Base-by-base conservation (phyloP, 2,797 vertebrate species). In the Sparus aurata region DNA sequence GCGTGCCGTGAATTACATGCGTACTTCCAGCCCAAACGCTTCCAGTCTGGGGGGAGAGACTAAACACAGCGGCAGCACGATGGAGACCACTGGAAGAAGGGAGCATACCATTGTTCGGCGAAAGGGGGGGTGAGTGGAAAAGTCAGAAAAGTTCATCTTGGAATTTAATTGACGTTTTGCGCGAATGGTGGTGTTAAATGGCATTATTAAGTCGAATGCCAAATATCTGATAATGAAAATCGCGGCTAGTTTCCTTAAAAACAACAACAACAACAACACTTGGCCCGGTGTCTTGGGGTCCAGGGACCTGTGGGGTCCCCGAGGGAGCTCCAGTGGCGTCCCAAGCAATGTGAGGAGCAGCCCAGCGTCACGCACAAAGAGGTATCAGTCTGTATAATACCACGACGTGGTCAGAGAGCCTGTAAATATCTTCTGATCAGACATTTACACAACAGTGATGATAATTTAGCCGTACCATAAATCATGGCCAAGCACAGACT, bases 51-150 rank as follows among this genome's bases (percentile, higher is more conserved):
- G 86, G 58, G 75, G 78, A 75, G 59, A 73, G 69, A 87, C 72
- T 61, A 61, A 77, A 75, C 61, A 49, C 59, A 63, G 82, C 80
- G 60, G 82, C 80, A 60, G 85, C 77, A 25, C 82, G 9, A 79
- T 34, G 77, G 73, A 49, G 62, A 69, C 77, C 83, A 64, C 13
- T 74, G 83, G 76, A 63, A 82, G 73, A 64, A 65, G 75, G 91
- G 93, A 84, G 15, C 80, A 10, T 90, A 93, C 94, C 92, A 94
- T 83, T 90, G 47, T 69, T 17, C 60, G 16, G 8, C 22, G 17
- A 62, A 18, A 76, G 5, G 52, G 86, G 92, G 91, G 92, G 91
- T 55, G 83, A 16, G 27, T 11, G 38, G 15, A 38, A 69, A 80
- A 75, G 61, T 60, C 50, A 4, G 5, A 18, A 41, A 75, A 74